These are phyloP conservation scores for Dicerorhinus sumatrensis DNA, from an alignment of 2,113 vertebrate genomes.

Conservation along the genomic window DNA sequence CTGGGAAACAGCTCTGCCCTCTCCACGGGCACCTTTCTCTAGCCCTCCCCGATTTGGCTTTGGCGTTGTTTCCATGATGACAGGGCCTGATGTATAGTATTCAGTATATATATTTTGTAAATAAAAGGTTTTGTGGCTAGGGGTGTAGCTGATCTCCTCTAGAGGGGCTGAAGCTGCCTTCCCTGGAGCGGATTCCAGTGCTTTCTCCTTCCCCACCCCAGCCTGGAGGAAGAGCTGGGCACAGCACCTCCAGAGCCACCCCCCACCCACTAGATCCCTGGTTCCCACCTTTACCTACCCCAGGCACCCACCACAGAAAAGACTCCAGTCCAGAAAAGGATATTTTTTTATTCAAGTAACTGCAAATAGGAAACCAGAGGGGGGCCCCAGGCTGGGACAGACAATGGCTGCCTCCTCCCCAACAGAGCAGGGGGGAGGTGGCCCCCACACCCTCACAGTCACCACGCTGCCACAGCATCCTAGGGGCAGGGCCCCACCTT, in stretches of 20 bases:
- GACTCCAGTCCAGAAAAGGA: conserved; percentile 81
- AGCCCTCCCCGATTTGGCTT: neutral
- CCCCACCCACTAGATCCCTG: neutral
- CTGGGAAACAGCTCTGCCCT: neutral
- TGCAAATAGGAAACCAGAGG: conserved; percentile 89
- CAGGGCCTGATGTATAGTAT: conserved; percentile 49
- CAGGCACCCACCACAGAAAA: neutral
- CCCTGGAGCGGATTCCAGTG: rapidly evolving
- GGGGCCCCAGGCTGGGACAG: conserved; percentile 69
- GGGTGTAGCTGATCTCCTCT: neutral
- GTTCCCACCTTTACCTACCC: neutral
- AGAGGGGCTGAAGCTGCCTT: neutral
- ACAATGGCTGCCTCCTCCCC: conserved; percentile 50
- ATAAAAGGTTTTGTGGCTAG: conserved; percentile 79
- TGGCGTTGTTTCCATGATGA: neutral
- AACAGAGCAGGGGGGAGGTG: conserved; percentile 26
- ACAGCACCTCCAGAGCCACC: neutral
- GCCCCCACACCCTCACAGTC: conserved; percentile 27
- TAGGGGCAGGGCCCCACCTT: conserved; percentile 64
- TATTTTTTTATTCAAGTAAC: conserved; percentile 92
- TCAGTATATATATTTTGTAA: conserved; percentile 79
- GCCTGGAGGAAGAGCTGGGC: neutral
- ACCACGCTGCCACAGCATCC: conserved; percentile 66
- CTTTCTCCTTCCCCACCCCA: too few relatives aligned
- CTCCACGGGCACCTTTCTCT: neutral